Conservation (phyloP, 2,797 vertebrate species). For the Malurus splendens region DNA sequence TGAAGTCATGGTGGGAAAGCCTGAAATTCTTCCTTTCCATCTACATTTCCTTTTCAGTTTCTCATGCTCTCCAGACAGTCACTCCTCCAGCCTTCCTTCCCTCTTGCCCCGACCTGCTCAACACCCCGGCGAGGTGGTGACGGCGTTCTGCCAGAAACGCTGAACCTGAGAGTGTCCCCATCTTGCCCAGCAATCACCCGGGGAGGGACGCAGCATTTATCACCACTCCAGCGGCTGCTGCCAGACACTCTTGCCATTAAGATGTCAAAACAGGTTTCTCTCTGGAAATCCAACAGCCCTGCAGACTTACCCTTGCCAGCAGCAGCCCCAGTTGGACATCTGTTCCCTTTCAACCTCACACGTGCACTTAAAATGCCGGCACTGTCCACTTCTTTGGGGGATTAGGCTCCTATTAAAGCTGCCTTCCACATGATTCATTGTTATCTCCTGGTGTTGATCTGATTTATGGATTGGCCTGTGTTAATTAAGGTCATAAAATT, state of each 20-base stretch:
- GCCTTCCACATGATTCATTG: slow-evolving; percentile 28
- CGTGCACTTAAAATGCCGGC: slow-evolving; percentile 25
- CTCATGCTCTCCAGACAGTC: slow-evolving; percentile 45
- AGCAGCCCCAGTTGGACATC: slow-evolving; percentile 33
- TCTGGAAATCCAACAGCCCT: slow-evolving; percentile 39
- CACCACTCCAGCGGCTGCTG: neutral
- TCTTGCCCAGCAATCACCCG: neutral
- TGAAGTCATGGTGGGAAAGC: slow-evolving; percentile 28
- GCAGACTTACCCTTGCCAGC: slow-evolving; percentile 4
- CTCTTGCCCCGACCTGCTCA: neutral
- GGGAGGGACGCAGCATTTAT: slow-evolving; percentile 12
- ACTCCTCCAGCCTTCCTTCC: slow-evolving; percentile 24
- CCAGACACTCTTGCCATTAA: slow-evolving; percentile 42
- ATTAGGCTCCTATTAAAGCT: slow-evolving; percentile 45
- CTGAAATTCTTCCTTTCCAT: slow-evolving; percentile 43
- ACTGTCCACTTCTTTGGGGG: slow-evolving; percentile 32
- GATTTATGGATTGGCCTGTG: slow-evolving; percentile 52
- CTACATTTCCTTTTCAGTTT: slow-evolving; percentile 28
- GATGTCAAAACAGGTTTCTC: slow-evolving; percentile 56
- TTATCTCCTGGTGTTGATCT: slow-evolving; percentile 48
- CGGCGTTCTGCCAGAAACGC: neutral
- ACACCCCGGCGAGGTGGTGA: slow-evolving; percentile 5
- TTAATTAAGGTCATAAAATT: slow-evolving; percentile 56
- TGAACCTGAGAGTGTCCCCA: neutral
- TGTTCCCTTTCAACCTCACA: slow-evolving; percentile 60